These are phyloP conservation scores for Watsonalla cultraria DNA, from an alignment of 2,888 invertebrate species.

Conservation along the genomic window DNA sequence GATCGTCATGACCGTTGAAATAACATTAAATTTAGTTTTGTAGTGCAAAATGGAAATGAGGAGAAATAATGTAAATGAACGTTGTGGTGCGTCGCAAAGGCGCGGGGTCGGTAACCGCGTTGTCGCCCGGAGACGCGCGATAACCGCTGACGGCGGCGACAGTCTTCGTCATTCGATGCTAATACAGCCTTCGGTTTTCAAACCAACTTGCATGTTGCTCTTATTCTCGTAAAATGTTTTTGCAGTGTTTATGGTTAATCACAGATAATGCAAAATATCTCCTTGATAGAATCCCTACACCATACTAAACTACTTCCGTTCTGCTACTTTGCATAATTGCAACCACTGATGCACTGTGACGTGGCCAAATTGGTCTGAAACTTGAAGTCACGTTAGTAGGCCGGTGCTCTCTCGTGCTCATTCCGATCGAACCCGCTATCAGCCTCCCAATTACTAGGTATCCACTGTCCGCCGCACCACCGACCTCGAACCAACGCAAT, in stretches of 20 bases:
- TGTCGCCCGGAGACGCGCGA: slow-evolving; percentile 50
- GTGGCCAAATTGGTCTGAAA: neutral
- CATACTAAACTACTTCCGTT: too few species aligned
- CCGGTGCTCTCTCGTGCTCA: slow-evolving; percentile 19
- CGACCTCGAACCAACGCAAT: slow-evolving; percentile 66
- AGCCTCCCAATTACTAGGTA: slow-evolving; percentile 45
- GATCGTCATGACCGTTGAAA: neutral
- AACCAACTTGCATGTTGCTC: neutral
- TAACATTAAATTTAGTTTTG: slow-evolving; percentile 19
- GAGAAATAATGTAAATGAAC: slow-evolving; percentile 48
- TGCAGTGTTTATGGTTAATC: too few species aligned
- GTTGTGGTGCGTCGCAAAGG: slow-evolving; percentile 40
- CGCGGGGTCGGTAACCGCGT: slow-evolving; percentile 61
- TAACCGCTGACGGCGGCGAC: slow-evolving; percentile 31
- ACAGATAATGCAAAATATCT: too few species aligned
- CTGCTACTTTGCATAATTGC: neutral
- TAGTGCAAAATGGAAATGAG: slow-evolving; percentile 39
- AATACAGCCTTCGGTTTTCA: neutral
- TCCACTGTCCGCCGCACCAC: slow-evolving; percentile 31
- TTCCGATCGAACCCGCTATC: slow-evolving; percentile 47
- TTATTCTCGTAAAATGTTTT: neutral
- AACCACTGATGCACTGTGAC: slow-evolving; percentile 3
- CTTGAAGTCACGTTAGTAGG: slow-evolving; percentile 1
- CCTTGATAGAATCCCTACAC: too few species aligned
- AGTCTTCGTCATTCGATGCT: neutral